Evolutionary conservation across 2,797 vertebrate genomes (phyloP).

Genomic region (Aeoliscus strigatus): DNA sequence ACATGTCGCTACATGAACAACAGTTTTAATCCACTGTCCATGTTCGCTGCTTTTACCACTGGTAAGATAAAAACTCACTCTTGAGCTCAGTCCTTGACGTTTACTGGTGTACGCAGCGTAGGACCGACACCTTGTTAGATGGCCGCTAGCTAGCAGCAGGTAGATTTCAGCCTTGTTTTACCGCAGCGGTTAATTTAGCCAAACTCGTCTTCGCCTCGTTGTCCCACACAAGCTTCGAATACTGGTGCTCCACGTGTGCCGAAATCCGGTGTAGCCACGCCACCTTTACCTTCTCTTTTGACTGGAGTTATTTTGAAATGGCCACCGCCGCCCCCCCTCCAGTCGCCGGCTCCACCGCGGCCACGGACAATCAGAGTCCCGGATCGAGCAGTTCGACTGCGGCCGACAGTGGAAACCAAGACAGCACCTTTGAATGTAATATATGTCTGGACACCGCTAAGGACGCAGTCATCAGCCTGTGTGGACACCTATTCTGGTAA

Average conservation of each 20-base stretch:
- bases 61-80: not conserved
- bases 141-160: constrained; percentile 20
- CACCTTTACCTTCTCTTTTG: not conserved
- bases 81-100: not conserved
- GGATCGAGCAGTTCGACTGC: constrained; percentile 76
- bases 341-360: constrained; percentile 50
- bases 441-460: constrained; percentile 98
- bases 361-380: constrained; percentile 65
- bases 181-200: too few relatives aligned
- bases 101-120: constrained; percentile 26
- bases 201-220: constrained; percentile 2
- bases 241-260: constrained; percentile 5
- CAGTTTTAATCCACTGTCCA: not conserved
- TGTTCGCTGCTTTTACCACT: not conserved
- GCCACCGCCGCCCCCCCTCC: constrained; percentile 68
- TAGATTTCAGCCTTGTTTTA: not conserved
- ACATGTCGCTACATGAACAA: not conserved
- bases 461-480: constrained; percentile 97
- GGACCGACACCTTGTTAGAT: not conserved
- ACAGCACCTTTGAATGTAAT: constrained; percentile 98
- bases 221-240: too few relatives aligned
- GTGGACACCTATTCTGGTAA: constrained; percentile 97
- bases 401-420: constrained; percentile 82
- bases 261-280: constrained; percentile 13
- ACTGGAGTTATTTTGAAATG: constrained; percentile 52